Evolutionary conservation across 1,140 invertebrate species (phyloP), one percentile per base, ranked within the genome.

Genomic region (Calliphora vicina): DNA sequence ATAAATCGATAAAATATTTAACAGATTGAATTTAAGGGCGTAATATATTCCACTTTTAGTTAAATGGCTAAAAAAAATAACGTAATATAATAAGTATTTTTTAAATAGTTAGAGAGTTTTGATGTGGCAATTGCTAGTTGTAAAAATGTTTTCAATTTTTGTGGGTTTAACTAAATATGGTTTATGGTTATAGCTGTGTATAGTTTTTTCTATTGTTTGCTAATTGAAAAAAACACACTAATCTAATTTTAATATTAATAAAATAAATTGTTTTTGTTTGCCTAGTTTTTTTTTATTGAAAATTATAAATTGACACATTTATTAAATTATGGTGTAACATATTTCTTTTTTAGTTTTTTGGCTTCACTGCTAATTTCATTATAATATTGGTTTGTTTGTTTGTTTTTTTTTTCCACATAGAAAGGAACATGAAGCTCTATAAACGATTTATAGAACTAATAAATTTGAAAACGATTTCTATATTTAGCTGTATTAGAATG

Each of bases 261-360:
- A 23, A 23, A 67, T 67, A 67, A 67, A 67, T 67, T 67, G 20
- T 9, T 67, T 67, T 67, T 25, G 20, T 67, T 67, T 67, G 10
- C n/a, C 25, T 67, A n/a, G 0, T 61, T 61, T 61, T 67, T 23
- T 67, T 23, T 25, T 67, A 20, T 10, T 23, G n/a, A 67, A 67
- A 67, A 23, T 9, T 20, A 67, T 67, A 67, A 67, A 67, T 67
- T 67, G 61, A 23, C 20, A 67, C 23, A 67, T 67, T 67, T 67
- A 67, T 67, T 67, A 67, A 67, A 67, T 67, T 67, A 67, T 67
- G 61, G 61, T 13, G 45, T 67, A 67, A 10, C 61, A 67, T 67
- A 67, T 67, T 67, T 23, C 4, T 67, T 67, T 23, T 67, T n/a
- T n/a, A n/a, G n/a, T n/a, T 23, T 29, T 35, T 35, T 35, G 35